Conservation (phyloP, 2,797 vertebrate species). For the Sebastes minor region DNA sequence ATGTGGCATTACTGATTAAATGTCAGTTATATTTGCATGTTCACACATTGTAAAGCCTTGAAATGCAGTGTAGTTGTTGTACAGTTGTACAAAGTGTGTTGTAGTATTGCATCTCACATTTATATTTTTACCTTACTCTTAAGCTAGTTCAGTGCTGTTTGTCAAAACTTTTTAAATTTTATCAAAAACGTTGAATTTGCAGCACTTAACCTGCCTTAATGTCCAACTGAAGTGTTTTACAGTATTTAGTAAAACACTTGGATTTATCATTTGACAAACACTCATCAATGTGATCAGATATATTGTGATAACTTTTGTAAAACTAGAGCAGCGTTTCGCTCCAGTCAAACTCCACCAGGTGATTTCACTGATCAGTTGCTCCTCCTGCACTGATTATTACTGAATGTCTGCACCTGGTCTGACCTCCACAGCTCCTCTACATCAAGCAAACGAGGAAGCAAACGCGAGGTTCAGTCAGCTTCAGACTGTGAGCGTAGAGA, state of each 20-base stretch:
- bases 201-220: background rate
- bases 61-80: slow-evolving; percentile 5
- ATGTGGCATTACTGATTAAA: slow-evolving; percentile 3
- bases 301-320: background rate
- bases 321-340: background rate
- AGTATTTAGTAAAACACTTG: background rate
- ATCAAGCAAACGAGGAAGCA: background rate
- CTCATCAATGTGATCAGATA: background rate
- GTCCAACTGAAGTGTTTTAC: slow-evolving; percentile 4
- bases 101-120: slow-evolving; percentile 16
- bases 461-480: background rate
- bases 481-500: background rate
- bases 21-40: slow-evolving; percentile 7
- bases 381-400: background rate
- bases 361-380: background rate
- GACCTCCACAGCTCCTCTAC: background rate
- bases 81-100: slow-evolving; percentile 22
- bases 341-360: background rate
- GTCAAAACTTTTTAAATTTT: background rate
- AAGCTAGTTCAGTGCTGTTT: background rate
- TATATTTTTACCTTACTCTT: slow-evolving; percentile 3
- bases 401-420: background rate
- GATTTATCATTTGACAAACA: background rate
- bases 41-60: background rate
- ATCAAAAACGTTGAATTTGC: background rate